Conservation (phyloP, 2,113 vertebrate species). For the Todiramphus chloris region DNA sequence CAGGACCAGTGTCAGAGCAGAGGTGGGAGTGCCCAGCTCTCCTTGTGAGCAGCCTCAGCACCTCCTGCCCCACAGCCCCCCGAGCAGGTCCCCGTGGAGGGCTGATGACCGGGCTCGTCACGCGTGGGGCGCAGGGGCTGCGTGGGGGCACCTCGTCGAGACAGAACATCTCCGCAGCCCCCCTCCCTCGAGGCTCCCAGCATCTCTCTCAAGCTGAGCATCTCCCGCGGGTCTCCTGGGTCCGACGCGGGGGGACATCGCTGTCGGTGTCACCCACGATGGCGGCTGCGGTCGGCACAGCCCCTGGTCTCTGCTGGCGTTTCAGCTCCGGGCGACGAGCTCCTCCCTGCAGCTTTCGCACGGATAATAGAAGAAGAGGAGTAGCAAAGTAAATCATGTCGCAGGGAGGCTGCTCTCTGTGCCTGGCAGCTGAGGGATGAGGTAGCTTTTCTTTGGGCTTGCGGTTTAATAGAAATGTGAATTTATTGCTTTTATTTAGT, state of each 20-base stretch:
- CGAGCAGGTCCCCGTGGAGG: not conserved
- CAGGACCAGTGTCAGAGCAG: not conserved
- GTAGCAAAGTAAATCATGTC: not conserved
- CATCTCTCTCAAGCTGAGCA: not conserved
- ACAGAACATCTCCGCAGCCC: not conserved
- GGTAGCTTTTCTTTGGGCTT: not conserved
- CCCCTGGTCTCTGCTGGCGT: not conserved
- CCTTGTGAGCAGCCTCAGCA: not conserved
- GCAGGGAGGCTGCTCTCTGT: not conserved
- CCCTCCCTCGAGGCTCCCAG: not conserved
- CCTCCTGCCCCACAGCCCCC: not conserved
- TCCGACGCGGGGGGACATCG: not conserved
- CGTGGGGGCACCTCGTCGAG: not conserved
- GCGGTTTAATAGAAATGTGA: not conserved
- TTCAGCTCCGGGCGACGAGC: fast-evolving
- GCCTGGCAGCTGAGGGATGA: not conserved
- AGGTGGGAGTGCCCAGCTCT: not conserved
- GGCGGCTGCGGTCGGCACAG: not conserved
- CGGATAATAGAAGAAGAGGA: not conserved
- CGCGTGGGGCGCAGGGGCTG: not conserved
- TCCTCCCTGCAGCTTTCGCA: not conserved
- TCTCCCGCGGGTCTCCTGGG: fast-evolving
- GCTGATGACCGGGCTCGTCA: too few species aligned
- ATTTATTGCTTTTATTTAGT: constrained; percentile 35
- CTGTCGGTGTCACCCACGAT: not conserved